Conservation (phyloP, 2,888 invertebrate species). For the Lasius platythorax region DNA sequence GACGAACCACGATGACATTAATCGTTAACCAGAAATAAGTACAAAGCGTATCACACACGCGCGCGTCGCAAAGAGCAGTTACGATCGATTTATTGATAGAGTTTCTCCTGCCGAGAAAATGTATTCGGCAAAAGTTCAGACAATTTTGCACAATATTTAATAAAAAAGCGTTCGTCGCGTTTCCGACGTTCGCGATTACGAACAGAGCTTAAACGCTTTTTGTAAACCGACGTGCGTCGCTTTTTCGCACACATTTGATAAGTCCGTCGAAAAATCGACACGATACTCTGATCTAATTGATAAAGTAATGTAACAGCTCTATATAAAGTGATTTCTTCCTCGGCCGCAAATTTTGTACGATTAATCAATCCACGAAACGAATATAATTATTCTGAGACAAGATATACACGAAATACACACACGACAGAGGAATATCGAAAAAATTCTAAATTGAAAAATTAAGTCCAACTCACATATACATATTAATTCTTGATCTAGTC, state of each 20-base stretch:
- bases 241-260: conserved; percentile 48
- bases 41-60: conserved; percentile 66
- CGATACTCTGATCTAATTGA: conserved; percentile 13
- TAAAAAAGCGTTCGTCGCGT: conserved; percentile 3
- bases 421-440: background rate
- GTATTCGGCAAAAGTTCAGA: conserved; percentile 6
- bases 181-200: conserved; percentile 18
- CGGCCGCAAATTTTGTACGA: conserved; percentile 27
- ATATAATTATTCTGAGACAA: conserved; percentile 18
- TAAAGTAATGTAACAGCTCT: conserved; percentile 22
- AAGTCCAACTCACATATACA: conserved; percentile 9
- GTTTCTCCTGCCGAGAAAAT: background rate
- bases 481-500: conserved; percentile 16
- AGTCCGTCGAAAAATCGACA: conserved; percentile 13
- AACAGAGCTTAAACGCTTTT: conserved; percentile 44
- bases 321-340: conserved; percentile 15
- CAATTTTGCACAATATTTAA: conserved; percentile 47
- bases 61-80: conserved; percentile 52
- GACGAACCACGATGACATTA: conserved; percentile 4
- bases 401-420: too few relatives aligned
- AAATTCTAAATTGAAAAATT: conserved; percentile 47
- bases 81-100: conserved; percentile 9
- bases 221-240: conserved; percentile 22
- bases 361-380: background rate
- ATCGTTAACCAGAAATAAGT: conserved; percentile 58